Base-by-base conservation (phyloP, 2,113 vertebrate species). In the Sclerurus mexicanus region DNA sequence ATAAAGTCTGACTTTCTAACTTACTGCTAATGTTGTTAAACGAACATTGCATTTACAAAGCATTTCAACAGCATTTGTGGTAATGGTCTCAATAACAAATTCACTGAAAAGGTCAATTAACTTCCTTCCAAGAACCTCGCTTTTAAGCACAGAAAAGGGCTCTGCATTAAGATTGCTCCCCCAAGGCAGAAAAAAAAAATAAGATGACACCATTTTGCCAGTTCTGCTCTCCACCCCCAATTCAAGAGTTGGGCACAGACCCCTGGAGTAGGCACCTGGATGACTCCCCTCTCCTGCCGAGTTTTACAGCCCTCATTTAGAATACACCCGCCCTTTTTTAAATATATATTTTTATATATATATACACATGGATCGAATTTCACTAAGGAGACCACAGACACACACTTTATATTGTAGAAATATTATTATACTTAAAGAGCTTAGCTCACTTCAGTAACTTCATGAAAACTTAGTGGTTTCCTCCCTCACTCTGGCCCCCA, bases 81-180 rank as follows among this genome's bases (percentile, higher is more conserved):
- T 64, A 89, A 97, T 17, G 47, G 89, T 73, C 81, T 81, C 84
- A 49, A 77, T 37, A 82, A 71, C 84, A 92, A 52, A 87, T 87
- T 47, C 75, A 60, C 84, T 93, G 89, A 85, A 96, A 95, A 95
- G 89, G 91, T 95, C 94, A 92, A 89, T 92, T 95, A 90, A 81
- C 73, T 95, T 89, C 93, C 80, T 93, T 74, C 68, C 0, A 0
- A 84, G 91, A 96, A n/a, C 33, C 39, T 78, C 9, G 0, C 56
- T 87, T 89, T 37, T 60, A 78, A 81, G 62, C n/a, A 59, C 13
- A 71, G 86, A 74, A 90, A 89, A 90, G 3, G 27, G 56, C 33
- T 87, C 85, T 71, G 79, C 40, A 15, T 23, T 89, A 59, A 72
- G 92, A 78, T 50, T 35, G 30, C 73, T 85, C 59, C 60, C 47